Evolutionary conservation across 2,888 invertebrate genomes (phyloP), one percentile per base, ranked within the genome.

Genomic region (Gasteruption jaculator): DNA sequence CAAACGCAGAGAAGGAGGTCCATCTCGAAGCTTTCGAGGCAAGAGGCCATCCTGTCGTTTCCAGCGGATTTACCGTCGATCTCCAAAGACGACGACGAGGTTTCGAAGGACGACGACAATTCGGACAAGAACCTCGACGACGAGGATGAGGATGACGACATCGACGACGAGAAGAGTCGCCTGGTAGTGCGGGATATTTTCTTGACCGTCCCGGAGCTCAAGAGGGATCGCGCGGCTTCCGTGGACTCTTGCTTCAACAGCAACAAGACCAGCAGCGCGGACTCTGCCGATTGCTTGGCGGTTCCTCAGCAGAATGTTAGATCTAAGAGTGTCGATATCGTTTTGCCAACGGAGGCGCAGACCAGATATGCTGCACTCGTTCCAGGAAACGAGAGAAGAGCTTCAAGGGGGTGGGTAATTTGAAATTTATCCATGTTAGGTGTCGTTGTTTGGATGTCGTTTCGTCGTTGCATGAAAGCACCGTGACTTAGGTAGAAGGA

Each of bases 231-330:
- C 12, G 91, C 91, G 12, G 90, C 89, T 21, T 90, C 90, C 0
- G 89, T 91, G 2, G 91, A 91, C 66, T 89, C 90, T 12, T 86
- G 88, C 63, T 91, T 90, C 69, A 82, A 86, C 43, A 85, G 86
- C 72, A 78, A 82, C 16, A 83, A 86, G 33, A 66, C 61, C 36
- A 80, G 80, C 40, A 81, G 85, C 67, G 82, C 85, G 14, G 83
- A 83, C 58, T 83, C 86, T 61, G 74, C 78, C 53, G 80, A 83
- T 57, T 80, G 80, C 38, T 73, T 85, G 49, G 79, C 82, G 42
- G 87, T 87, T 43, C 87, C 88, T 4, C 83, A 82, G 36, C 78
- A 81, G 44, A 77, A 77, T 32, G 78, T 85, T 21, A 76, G 91
- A 33, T 90, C 90, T 22, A 79, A 88, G 47, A 89, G 89, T 32